phyloP scores from a whole-genome alignment of 2,888 invertebrate species.

The Orchesella flavescens region DNA sequence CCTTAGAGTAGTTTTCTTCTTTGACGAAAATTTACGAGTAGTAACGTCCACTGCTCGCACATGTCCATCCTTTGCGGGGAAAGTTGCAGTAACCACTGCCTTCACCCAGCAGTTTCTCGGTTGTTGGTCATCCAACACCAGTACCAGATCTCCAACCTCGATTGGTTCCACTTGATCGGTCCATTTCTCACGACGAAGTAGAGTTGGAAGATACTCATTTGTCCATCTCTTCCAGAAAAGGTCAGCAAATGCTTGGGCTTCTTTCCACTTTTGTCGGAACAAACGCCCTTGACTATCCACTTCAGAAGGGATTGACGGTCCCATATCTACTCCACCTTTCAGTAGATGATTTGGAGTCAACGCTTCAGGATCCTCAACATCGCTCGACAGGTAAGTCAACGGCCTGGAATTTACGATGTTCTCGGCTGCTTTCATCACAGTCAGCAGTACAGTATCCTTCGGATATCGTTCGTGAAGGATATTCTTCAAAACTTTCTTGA shows the following conservation, averaged over 20 bases:
- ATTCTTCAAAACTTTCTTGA: slow-evolving; percentile 4
- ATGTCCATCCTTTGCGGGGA: slow-evolving; percentile 21
- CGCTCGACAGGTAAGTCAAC: slow-evolving; percentile 14
- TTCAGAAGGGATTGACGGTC: slow-evolving; percentile 8
- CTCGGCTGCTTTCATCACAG: slow-evolving; percentile 17
- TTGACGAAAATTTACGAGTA: background rate
- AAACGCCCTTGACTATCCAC: background rate
- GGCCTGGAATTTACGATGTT: slow-evolving; percentile 32
- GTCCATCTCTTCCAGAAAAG: slow-evolving; percentile 38
- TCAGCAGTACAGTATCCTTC: slow-evolving; percentile 15
- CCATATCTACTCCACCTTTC: background rate
- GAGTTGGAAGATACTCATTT: slow-evolving; percentile 16
- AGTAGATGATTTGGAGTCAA: slow-evolving; percentile 40
- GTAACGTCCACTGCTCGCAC: slow-evolving; percentile 28
- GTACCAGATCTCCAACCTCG: slow-evolving; percentile 24
- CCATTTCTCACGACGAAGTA: slow-evolving; percentile 23
- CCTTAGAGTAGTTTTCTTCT: background rate
- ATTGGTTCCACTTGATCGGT: background rate
- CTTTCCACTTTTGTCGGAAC: slow-evolving; percentile 6
- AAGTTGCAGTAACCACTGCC: background rate
- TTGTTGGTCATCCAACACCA: slow-evolving; percentile 20
- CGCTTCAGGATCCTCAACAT: background rate
- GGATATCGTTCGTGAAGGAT: slow-evolving; percentile 9
- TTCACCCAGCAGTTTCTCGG: slow-evolving; percentile 29
- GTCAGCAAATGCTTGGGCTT: slow-evolving; percentile 7